Conservation (phyloP, 1,140 invertebrate genomes). For the Euschistus heros region DNA sequence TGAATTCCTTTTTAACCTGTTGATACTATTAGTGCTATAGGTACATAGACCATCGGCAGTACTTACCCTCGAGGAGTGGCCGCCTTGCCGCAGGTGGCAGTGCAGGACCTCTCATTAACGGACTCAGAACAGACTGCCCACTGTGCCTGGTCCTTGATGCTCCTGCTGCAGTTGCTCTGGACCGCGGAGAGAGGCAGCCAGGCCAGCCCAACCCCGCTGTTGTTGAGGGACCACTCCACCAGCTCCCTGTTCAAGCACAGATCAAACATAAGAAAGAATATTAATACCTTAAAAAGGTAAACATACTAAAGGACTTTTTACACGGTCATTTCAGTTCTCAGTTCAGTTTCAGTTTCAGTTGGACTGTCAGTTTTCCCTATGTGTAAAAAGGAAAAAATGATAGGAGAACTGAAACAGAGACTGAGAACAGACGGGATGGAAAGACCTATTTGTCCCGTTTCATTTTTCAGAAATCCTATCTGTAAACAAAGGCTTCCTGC, state of each 20-base stretch:
- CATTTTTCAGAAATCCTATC: no score
- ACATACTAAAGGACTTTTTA: neutral
- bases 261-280: neutral
- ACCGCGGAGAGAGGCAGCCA: neutral
- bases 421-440: no score
- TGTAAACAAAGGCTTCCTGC: no score
- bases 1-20: neutral
- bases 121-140: neutral
- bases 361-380: no score
- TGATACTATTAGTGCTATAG: neutral
- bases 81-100: neutral
- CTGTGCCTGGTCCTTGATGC: neutral
- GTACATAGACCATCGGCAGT: neutral
- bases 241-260: neutral
- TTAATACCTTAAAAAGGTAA: neutral
- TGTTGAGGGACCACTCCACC: neutral
- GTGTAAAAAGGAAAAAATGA: no score
- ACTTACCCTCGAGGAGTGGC: neutral
- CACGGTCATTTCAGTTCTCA: no score
- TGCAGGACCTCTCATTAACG: neutral
- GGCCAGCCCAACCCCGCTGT: neutral
- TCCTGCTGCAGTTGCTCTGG: neutral
- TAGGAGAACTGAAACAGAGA: no score
- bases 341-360: no score
- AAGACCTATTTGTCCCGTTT: no score